Conservation (phyloP, 2,888 invertebrate genomes). For the Drosophila kanekoi region DNA sequence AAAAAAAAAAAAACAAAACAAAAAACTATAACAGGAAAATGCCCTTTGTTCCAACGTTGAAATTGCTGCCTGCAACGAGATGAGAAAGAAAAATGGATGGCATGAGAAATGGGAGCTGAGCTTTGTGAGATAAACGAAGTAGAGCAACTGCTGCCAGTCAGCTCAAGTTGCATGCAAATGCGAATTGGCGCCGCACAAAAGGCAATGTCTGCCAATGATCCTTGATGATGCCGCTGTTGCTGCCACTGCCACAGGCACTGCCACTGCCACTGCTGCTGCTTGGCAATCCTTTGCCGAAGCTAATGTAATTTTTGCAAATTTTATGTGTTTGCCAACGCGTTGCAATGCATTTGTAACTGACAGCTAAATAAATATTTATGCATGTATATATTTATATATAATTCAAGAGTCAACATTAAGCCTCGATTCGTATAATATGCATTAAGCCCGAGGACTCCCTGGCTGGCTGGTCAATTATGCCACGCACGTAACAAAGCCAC, state of each 20-base stretch:
- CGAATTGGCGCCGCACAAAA: constrained; percentile 42
- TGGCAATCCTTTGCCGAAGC: constrained; percentile 7
- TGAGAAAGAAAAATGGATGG: constrained; percentile 27
- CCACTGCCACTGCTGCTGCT: constrained; percentile 1
- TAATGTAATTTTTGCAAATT: constrained; percentile 41
- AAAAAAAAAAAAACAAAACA: constrained; percentile 20
- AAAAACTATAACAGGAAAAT: constrained; percentile 13
- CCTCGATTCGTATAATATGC: constrained; percentile 2
- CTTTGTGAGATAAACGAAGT: constrained; percentile 18
- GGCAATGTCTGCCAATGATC: constrained; percentile 32
- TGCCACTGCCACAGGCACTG: neutral
- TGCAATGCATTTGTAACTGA: constrained; percentile 37
- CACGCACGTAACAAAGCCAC: constrained; percentile 61
- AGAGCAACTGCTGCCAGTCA: constrained; percentile 29
- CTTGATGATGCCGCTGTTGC: constrained; percentile 7
- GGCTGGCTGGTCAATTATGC: constrained; percentile 61
- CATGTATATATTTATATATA: constrained; percentile 8
- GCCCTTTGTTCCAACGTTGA: constrained; percentile 63
- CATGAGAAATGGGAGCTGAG: constrained; percentile 18
- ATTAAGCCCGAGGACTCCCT: neutral
- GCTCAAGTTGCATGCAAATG: constrained; percentile 39
- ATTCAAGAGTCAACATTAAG: constrained; percentile 9
- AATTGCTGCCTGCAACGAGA: constrained; percentile 59
- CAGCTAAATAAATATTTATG: constrained; percentile 31
- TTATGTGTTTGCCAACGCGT: constrained; percentile 12